Base-by-base conservation (phyloP, 2,888 invertebrate species). In the Theodoxus fluviatilis region DNA sequence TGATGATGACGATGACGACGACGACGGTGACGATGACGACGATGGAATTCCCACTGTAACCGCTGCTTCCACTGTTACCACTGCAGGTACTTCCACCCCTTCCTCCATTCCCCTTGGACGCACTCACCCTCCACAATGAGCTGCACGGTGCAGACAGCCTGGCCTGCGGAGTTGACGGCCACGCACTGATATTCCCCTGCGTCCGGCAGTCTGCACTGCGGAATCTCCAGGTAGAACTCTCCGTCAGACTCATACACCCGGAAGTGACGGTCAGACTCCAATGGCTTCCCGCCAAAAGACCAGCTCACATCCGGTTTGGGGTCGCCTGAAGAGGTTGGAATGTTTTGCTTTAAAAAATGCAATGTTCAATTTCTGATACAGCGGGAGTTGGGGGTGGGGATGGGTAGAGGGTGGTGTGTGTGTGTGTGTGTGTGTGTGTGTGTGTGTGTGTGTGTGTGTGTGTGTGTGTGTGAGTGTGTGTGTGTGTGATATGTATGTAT, bases 291-390 rank as follows among this genome's bases (percentile, higher is more conserved):
- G 71, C 83, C 78, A 57, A 80, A 80, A 55, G 74, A 73, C 87
- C 87, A 87, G 65, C 78, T 77, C 43, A 87, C 82, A 18, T 75
- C 64, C 15, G 79, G 78, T 6, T 67, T 63, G 12, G 79, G 77
- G 35, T 69, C 67, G 47, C 76, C 79, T 79, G 71, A 2, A 63
- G 68, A 57, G 35, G n/a, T 33, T 6, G n/a, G 6, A 47, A 18
- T 37, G 18, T 37, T 25, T 25, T 18, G 1, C 12, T 4, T 49
- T 4, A 55, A 7, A 57, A 25, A 15, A 25, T 55, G 55, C 22
- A n/a, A 22, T n/a, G 7, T n/a, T 55, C 22, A 55, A n/a, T 22
- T 25, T 55, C n/a, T n/a, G 25, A 52, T 52, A 25, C 18, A n/a
- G 6, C 4, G 22, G 18, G 12, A 9, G n/a, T 6, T 9, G 18